phyloP scores from a whole-genome alignment of 1,140 invertebrate species.

The Drosophila insularis region DNA sequence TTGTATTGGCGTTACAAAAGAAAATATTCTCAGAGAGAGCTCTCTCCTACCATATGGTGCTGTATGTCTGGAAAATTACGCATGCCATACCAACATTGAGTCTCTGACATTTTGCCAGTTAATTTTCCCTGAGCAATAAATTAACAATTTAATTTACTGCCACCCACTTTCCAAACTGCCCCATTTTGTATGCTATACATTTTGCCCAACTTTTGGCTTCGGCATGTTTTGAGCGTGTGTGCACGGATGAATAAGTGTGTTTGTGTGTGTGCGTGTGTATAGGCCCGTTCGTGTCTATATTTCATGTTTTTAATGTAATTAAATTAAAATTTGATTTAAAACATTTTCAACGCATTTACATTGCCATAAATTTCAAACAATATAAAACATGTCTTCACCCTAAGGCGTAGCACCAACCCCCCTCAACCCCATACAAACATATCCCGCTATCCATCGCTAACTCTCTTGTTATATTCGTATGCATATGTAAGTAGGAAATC shows the following conservation, averaged over 20 bases:
- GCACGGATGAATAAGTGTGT: background rate
- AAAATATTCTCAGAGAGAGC: background rate
- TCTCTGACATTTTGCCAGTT: slow-evolving; percentile 42
- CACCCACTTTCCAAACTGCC: background rate
- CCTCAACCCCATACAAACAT: background rate
- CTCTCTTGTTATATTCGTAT: background rate
- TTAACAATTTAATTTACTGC: slow-evolving; percentile 77
- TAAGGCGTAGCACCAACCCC: background rate
- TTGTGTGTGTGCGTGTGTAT: background rate
- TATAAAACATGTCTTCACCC: background rate
- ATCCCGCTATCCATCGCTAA: background rate
- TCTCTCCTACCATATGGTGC: background rate
- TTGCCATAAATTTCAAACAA: slow-evolving; percentile 8
- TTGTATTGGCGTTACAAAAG: background rate
- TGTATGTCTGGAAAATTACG: background rate
- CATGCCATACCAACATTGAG: slow-evolving; percentile 2
- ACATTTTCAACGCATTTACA: slow-evolving; percentile 7
- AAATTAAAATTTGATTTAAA: slow-evolving; percentile 62
- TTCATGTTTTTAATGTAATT: slow-evolving; percentile 61
- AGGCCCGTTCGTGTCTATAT: background rate
- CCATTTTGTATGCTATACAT: background rate
- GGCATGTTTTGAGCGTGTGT: background rate
- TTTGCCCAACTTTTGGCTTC: slow-evolving; percentile 1
- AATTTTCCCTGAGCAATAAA: slow-evolving; percentile 75
- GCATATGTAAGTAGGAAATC: slow-evolving; percentile 7